Evolutionary conservation across 2,113 vertebrate species (phyloP).

Genomic region (Laticauda colubrina): DNA sequence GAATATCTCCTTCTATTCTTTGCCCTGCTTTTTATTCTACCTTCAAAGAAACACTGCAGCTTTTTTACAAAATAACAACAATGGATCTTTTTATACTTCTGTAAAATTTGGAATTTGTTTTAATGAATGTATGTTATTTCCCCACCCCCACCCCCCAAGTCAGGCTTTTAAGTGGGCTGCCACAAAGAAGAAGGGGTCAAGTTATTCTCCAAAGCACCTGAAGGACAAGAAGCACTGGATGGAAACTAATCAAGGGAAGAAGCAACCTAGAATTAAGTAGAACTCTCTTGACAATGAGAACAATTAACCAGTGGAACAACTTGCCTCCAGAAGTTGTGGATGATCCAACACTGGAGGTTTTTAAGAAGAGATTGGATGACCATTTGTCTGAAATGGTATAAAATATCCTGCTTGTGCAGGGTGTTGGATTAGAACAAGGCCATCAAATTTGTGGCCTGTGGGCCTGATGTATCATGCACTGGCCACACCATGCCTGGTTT

Average conservation of each 20-base stretch:
- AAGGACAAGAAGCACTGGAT: background rate
- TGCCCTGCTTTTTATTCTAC: background rate
- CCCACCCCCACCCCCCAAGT: too few relatives aligned
- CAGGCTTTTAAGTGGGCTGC: background rate
- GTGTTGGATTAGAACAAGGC: too few relatives aligned
- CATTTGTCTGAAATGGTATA: background rate
- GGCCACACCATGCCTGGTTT: too few relatives aligned
- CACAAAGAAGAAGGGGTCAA: background rate
- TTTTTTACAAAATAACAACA: background rate
- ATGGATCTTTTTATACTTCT: background rate
- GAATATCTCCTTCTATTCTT: background rate
- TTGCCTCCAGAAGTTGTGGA: background rate
- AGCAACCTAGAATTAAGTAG: background rate
- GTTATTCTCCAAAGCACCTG: background rate
- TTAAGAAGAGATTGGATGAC: background rate
- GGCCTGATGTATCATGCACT: too few relatives aligned
- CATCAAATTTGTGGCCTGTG: too few relatives aligned
- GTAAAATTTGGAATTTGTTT: background rate
- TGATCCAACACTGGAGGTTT: background rate
- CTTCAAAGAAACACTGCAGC: background rate
- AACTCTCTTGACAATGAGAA: background rate
- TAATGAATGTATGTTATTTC: background rate
- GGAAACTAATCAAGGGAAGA: background rate
- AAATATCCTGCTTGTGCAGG: background rate
- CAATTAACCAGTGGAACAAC: background rate